Evolutionary conservation across 2,113 vertebrate species (phyloP), one percentile per base, ranked within the genome.

Genomic region (Caretta caretta): DNA sequence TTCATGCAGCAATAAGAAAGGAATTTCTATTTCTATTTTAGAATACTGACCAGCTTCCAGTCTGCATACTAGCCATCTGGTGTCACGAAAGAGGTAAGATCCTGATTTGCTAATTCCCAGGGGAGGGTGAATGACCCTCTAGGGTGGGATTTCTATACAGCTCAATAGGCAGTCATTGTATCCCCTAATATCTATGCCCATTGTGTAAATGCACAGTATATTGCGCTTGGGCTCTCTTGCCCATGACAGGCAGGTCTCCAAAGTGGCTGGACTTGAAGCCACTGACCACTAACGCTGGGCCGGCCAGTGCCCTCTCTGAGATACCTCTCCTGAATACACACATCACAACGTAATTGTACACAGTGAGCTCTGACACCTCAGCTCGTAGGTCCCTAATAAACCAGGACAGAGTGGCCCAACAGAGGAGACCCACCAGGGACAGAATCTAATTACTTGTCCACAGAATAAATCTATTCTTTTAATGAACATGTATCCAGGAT

Each of bases 61-160:
- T 38, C 90, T 89, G 93, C 91, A 94, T 79, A 80, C 50, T 89
- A 90, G 92, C 57, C 93, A 90, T 62, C 96, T 97, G 94, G 50
- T 96, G 89, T 94, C 90, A 92, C 12, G 84, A 92, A 31, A 59
- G 97, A 98, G 98, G 98, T 98, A 98, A 98, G 98, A 94, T 57
- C 54, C 83, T 89, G 13, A 93, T 95, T 97, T 96, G 85, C 84
- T 97, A 80, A 22, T 46, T 92, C 50, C 84, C 80, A 59, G 48
- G 57, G 48, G 69, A 29, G 3, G 94, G 24, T 17, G 8, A 78
- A 25, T 88, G 84, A 84, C 91, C 69, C 49, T 91, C 8, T 88
- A 88, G 85, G 24, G 48, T 42, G 92, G 51, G 49, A 54, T 3
- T 84, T 93, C 50, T 76, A 8, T 38, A 10, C 3, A 83, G 51